Base-by-base conservation (phyloP, 2,113 vertebrate genomes). In the Chlamydotis undulata region DNA sequence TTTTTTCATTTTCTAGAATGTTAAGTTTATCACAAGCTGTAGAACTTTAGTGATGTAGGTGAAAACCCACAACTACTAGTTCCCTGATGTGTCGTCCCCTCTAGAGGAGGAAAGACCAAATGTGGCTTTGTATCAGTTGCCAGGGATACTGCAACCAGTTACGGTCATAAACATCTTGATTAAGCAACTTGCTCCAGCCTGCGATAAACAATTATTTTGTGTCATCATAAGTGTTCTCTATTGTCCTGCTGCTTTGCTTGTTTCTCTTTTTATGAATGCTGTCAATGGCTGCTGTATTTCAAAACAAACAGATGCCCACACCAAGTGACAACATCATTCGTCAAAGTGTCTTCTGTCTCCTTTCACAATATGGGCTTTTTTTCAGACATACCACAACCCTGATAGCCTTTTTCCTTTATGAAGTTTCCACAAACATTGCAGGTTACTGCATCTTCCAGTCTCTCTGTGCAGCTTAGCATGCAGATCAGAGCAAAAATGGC, bases 1-100 rank as follows among this genome's bases (percentile, higher is more conserved):
- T 55, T 67, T 76, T 69, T 90, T 33, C 6, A 5, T 61, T 86
- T 82, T 78, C 88, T 83, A 93, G 71, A 88, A 82, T 81, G n/a
- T 67, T 92, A 97, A 87, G 50, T 91, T 93, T 64, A 93, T 41
- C n/a, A 83, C 68, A 94, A 96, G 80, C 49, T 8, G 6, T 26
- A 77, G 43, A 68, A 90, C 31, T 90, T 75, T 8, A 57, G 37
- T 45, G 39, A 89, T 47, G 70, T 5, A 49, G 24, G 43, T 59
- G 35, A 93, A 71, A 95, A 53, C 21, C 11, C 4, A 1, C 41
- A 79, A 83, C 63, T 81, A 71, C 24, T 80, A 70, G 60, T 57
- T 93, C 39, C 64, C 80, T 64, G 49, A 64, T 41, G 33, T 35
- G 13, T 21, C 60, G 29, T 60, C 16, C 26, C 19, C 19, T 25